Percentiles rank a stretch among this genome's conserved stretches.
phyloP scores from a whole-genome alignment of 2,797 vertebrate species.

The Chloroceryle inda region DNA sequence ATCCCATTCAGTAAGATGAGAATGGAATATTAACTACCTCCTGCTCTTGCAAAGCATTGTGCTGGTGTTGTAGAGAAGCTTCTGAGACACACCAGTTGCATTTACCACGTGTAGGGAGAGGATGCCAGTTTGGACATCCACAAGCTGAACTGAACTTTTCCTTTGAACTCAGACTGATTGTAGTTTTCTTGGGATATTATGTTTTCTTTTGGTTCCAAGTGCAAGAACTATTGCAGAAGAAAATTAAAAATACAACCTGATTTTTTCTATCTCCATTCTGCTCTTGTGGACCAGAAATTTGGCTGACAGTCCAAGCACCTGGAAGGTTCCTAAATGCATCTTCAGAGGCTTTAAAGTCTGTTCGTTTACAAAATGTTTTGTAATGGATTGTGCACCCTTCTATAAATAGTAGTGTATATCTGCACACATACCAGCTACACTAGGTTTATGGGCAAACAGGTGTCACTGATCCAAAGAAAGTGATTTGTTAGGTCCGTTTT shows the following conservation, averaged over 20 bases:
- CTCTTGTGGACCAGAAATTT: conserved; percentile 37
- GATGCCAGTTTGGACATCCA: neutral
- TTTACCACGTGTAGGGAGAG: neutral
- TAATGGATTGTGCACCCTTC: neutral
- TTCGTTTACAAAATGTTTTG: neutral
- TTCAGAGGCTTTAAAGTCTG: conserved; percentile 4
- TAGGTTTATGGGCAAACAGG: neutral
- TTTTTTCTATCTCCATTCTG: conserved; percentile 6
- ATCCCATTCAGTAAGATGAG: neutral
- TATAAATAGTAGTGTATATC: neutral
- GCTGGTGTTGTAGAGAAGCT: neutral
- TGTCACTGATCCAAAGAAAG: neutral
- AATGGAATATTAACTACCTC: neutral
- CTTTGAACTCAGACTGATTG: conserved; percentile 15
- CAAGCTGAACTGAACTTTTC: neutral
- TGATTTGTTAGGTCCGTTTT: neutral
- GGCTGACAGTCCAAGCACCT: conserved; percentile 33
- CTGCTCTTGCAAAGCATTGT: neutral
- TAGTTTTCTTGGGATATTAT: neutral
- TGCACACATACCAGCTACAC: neutral
- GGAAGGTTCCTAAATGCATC: conserved; percentile 20
- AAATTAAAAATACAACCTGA: conserved; percentile 37
- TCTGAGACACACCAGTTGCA: neutral
- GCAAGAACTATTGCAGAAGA: conserved; percentile 4
- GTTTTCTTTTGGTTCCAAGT: conserved; percentile 1